Evolutionary conservation across 2,888 invertebrate species (phyloP).

Genomic region (Agrochola lychnidis): DNA sequence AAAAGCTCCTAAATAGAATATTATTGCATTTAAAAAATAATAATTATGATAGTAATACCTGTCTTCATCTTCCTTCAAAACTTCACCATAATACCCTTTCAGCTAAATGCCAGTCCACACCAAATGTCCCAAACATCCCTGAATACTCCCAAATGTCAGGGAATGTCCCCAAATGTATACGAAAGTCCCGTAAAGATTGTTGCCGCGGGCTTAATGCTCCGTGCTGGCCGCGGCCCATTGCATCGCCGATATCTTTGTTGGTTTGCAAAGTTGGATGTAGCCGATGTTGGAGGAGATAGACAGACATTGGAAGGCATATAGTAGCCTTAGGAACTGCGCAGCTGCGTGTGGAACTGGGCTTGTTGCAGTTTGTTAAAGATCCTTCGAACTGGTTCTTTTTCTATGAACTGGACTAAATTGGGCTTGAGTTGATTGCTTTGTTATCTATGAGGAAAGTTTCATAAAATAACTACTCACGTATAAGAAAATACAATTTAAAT

Average conservation of each 20-base stretch:
- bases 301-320: conserved; percentile 42
- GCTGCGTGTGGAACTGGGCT: conserved; percentile 9
- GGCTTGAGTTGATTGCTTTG: background rate
- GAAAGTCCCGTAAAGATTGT: conserved; percentile 67
- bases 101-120: conserved; percentile 55
- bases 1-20: background rate
- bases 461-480: background rate
- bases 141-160: conserved; percentile 46
- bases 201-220: conserved; percentile 63
- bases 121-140: conserved; percentile 25
- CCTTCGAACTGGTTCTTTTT: background rate
- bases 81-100: conserved; percentile 53
- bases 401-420: background rate
- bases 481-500: background rate
- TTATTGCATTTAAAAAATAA: background rate
- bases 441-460: background rate
- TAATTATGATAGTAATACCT: background rate
- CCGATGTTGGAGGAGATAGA: conserved; percentile 42
- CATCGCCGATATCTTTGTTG: conserved; percentile 65
- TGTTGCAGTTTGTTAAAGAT: conserved; percentile 12
- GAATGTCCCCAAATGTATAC: conserved; percentile 49
- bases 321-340: conserved; percentile 36
- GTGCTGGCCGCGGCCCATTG: conserved; percentile 69
- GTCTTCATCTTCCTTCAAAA: conserved; percentile 5
- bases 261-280: conserved; percentile 52